Percentiles rank a stretch among this genome's conserved stretches.
These are phyloP conservation scores for Axis porcinus DNA, from an alignment of 2,113 vertebrate genomes.

Conservation along the genomic window DNA sequence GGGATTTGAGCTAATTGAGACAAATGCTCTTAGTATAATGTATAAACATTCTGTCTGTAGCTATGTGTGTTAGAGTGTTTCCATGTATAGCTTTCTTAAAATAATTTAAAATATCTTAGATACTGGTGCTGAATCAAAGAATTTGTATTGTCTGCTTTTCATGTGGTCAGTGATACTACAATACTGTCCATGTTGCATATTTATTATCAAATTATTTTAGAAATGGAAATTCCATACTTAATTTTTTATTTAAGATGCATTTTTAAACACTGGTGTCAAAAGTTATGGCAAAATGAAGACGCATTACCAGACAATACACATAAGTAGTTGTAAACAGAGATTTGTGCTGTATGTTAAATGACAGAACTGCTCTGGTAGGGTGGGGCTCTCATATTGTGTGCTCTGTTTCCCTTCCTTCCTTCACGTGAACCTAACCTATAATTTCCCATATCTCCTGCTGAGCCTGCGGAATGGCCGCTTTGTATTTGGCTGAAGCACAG, in stretches of 20 bases:
- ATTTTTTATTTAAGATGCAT: neutral
- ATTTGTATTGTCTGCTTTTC: neutral
- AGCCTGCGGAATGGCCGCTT: neutral
- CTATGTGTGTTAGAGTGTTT: neutral
- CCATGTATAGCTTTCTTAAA: neutral
- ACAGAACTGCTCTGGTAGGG: neutral
- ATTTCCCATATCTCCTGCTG: neutral
- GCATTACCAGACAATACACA: neutral
- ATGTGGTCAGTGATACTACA: neutral
- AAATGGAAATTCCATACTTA: neutral
- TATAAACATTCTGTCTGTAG: neutral
- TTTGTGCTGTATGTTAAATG: neutral
- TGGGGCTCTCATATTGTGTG: neutral
- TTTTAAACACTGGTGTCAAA: neutral
- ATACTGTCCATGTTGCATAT: neutral
- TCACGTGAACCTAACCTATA: neutral
- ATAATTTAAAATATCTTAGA: neutral
- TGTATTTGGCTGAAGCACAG: neutral
- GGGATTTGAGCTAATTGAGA: neutral
- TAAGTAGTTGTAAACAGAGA: neutral
- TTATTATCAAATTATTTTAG: neutral
- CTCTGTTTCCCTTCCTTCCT: neutral
- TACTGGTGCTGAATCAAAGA: neutral
- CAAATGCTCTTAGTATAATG: neutral
- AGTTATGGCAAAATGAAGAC: neutral